A percentile compares a stretch with the other conserved stretches of the same genome.
These are phyloP conservation scores for Leucophenga maculata DNA, from an alignment of 2,888 invertebrate genomes.

Conservation along the genomic window DNA sequence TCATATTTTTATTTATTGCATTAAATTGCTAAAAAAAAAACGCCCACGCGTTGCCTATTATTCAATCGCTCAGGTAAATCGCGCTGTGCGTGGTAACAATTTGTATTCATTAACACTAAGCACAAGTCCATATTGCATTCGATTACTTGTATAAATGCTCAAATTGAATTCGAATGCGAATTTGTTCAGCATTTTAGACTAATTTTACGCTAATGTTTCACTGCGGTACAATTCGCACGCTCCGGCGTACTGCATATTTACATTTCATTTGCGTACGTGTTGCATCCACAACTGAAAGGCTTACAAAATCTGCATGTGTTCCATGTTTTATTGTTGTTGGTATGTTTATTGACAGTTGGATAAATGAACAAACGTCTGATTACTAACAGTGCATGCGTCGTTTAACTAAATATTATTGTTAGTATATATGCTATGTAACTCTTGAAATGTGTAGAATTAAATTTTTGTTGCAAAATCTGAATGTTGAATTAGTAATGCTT, in stretches of 20 bases:
- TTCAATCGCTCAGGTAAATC: conserved; percentile 13
- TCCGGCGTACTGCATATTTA: conserved; percentile 14
- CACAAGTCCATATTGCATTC: conserved; percentile 9
- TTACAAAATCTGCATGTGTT: conserved; percentile 34
- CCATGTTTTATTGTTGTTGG: too few relatives aligned
- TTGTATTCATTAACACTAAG: conserved; percentile 52
- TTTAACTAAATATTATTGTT: too few relatives aligned
- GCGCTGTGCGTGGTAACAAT: conserved; percentile 41
- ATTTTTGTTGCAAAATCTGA: too few relatives aligned
- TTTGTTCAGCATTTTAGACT: background rate
- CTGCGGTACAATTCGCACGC: conserved; percentile 37
- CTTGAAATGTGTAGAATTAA: too few relatives aligned
- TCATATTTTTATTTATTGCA: conserved; percentile 2
- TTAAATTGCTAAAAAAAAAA: background rate
- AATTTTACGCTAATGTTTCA: conserved; percentile 27
- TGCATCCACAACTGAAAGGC: conserved; percentile 42
- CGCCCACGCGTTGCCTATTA: background rate
- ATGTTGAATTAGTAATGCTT: too few relatives aligned
- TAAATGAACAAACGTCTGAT: too few relatives aligned
- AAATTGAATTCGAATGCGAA: conserved; percentile 37
- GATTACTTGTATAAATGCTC: conserved; percentile 27
- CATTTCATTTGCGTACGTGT: conserved; percentile 48
- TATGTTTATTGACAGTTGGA: too few relatives aligned
- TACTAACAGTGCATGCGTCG: too few relatives aligned
- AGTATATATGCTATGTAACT: too few relatives aligned